Evolutionary conservation across 2,113 vertebrate species (phyloP).

Genomic region (Labrus mixtus): DNA sequence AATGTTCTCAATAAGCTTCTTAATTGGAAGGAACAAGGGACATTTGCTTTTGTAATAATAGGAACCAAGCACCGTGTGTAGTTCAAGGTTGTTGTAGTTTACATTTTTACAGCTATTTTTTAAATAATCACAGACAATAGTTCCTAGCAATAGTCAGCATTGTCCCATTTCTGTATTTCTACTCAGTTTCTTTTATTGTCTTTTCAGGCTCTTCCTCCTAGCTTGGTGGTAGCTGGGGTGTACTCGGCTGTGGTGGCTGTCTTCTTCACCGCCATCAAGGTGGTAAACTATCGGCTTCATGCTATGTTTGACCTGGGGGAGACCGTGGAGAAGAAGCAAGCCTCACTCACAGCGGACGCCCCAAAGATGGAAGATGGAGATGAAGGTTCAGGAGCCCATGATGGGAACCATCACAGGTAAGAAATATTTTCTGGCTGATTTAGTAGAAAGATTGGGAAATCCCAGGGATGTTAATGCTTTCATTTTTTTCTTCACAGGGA

Average conservation of each 20-base stretch:
- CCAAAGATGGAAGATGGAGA: constrained; percentile 82
- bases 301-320: constrained; percentile 93
- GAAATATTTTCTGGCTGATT: neutral
- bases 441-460: neutral
- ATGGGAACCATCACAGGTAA: constrained; percentile 85
- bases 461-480: neutral
- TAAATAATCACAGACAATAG: neutral
- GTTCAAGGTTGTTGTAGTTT: neutral
- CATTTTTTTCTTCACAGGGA: constrained; percentile 78
- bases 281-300: constrained; percentile 90
- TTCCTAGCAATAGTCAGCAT: neutral
- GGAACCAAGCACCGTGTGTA: too few relatives aligned
- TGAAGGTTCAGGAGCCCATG: constrained; percentile 79
- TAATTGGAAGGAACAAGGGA: neutral
- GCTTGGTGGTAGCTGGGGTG: constrained; percentile 85
- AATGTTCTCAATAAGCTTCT: neutral
- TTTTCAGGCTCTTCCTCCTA: constrained; percentile 89
- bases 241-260: constrained; percentile 90
- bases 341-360: constrained; percentile 83
- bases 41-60: too few relatives aligned
- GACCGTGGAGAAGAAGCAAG: constrained; percentile 90
- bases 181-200: constrained; percentile 1
- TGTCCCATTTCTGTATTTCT: neutral
- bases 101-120: neutral
- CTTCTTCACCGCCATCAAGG: constrained; percentile 90